Percentiles rank a stretch among this genome's conserved stretches.
These are phyloP conservation scores for Chloroceryle aenea DNA, from an alignment of 2,113 vertebrate genomes.

Conservation along the genomic window DNA sequence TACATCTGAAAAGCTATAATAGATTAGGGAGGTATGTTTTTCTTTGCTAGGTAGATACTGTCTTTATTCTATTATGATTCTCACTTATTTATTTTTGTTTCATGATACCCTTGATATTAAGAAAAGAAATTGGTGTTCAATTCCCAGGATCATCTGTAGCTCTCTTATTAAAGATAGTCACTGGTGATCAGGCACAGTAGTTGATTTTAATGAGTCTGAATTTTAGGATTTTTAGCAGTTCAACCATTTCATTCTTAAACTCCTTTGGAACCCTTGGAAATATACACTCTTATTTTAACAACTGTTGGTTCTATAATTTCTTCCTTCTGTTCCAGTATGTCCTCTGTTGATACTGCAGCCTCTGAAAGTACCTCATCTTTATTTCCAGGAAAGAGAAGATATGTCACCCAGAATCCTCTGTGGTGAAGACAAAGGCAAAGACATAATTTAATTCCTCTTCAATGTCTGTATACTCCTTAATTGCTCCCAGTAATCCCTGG, in stretches of 20 bases:
- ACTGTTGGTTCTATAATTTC: constrained; percentile 14
- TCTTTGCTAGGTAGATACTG: constrained; percentile 12
- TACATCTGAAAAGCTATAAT: not conserved
- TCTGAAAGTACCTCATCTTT: constrained; percentile 34
- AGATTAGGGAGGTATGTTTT: constrained; percentile 17
- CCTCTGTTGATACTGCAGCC: not conserved
- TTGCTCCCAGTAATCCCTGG: constrained; percentile 54
- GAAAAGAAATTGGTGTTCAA: constrained; percentile 63
- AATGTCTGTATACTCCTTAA: constrained; percentile 46
- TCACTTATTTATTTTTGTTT: constrained; percentile 68
- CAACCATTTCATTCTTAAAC: constrained; percentile 18
- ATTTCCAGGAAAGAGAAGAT: constrained; percentile 43
- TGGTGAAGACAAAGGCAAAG: constrained; percentile 20
- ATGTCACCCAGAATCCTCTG: not conserved
- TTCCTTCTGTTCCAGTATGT: constrained; percentile 13
- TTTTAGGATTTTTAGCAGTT: constrained; percentile 52
- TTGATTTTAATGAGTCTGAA: constrained; percentile 53
- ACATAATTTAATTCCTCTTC: constrained; percentile 40
- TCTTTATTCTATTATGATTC: constrained; percentile 38
- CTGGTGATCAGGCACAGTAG: constrained; percentile 28
- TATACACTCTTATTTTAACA: not conserved
- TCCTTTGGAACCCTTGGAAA: constrained; percentile 45
- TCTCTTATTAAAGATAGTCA: constrained; percentile 58
- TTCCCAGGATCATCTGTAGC: constrained; percentile 48
- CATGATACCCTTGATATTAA: constrained; percentile 43